phyloP scores from a whole-genome alignment of 2,888 invertebrate genomes.

The Mesorhabditis spiculigera region DNA sequence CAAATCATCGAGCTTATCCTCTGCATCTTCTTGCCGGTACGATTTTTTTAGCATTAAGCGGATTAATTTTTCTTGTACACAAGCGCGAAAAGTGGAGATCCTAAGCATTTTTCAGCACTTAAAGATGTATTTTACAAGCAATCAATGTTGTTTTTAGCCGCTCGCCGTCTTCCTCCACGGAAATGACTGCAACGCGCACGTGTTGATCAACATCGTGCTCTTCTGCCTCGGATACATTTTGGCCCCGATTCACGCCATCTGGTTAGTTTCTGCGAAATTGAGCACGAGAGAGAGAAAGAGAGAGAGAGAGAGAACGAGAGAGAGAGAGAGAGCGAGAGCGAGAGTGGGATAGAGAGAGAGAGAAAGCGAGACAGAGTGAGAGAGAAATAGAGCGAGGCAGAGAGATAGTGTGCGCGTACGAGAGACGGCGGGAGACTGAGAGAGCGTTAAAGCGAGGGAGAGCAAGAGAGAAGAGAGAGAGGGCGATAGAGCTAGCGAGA shows the following conservation, averaged over 20 bases:
- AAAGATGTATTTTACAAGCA: neutral
- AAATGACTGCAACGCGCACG: conserved; percentile 50
- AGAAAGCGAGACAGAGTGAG: neutral
- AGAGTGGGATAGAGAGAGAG: too few relatives aligned
- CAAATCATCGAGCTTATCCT: conserved; percentile 55
- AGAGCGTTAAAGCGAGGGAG: too few relatives aligned
- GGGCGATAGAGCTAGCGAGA: too few relatives aligned
- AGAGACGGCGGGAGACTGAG: neutral
- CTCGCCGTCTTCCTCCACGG: conserved; percentile 53
- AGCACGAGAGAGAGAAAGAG: neutral
- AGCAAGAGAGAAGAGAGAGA: too few relatives aligned
- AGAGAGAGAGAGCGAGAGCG: too few relatives aligned
- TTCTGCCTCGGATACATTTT: conserved; percentile 50
- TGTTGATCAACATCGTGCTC: conserved; percentile 47
- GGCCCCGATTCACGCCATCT: conserved; percentile 49
- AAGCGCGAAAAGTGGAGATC: neutral
- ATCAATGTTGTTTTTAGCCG: conserved; percentile 29
- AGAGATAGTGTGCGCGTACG: neutral
- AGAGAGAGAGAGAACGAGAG: too few relatives aligned
- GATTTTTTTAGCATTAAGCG: conserved; percentile 8
- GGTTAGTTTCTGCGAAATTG: conserved; percentile 18
- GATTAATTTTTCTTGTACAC: neutral
- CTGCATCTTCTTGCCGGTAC: conserved; percentile 52
- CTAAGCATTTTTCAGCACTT: too few relatives aligned
- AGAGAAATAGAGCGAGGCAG: neutral